Evolutionary conservation across 1,140 invertebrate genomes (phyloP), one percentile per base, ranked within the genome.

Genomic region (Schmidtea mediterranea): DNA sequence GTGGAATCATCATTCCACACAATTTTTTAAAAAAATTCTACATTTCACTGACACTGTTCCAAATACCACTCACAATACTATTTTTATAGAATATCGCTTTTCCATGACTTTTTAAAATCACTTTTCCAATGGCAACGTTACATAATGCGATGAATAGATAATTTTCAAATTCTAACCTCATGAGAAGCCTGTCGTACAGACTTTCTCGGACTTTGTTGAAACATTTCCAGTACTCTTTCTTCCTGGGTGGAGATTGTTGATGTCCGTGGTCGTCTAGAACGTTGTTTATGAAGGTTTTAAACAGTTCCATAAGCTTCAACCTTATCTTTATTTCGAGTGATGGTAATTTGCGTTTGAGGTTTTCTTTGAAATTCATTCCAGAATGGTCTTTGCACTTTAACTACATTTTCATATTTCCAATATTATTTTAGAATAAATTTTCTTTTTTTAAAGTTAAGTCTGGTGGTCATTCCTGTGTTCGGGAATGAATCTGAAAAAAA

Each of bases 61-160:
- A 48, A 21, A n/a, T 51, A 49, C 52, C 52, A 55, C 24, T 53
- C 39, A 47, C 53, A 55, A 49, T 49, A 49, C 46, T 51, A 5
- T 10, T 6, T 32, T 32, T 32, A 6, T 32, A 19, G 21, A 45
- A 48, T 51, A 21, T 47, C 45, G 18, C 49, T 37, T 36, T 54
- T 46, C 9, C 54, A 26, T 51, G 10, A 32, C 10, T 10, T 32
- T 32, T 3, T 3, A 32, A 32, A 6, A 32, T 32, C 3, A 10
- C 54, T 38, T 55, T 24, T 52, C 10, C 5, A 32, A 32, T 32
- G 26, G 10, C 3, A 32, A 10, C 26, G 22, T 23, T 51, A 47
- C 48, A 54, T 47, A 36, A 52, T 52, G 51, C 37, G 40, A 21
- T 38, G 37, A 12, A 12, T 15, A 10, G 3, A 32, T 6, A 32